Base-by-base conservation (phyloP, 2,113 vertebrate species). In the Bujurquina vittata region DNA sequence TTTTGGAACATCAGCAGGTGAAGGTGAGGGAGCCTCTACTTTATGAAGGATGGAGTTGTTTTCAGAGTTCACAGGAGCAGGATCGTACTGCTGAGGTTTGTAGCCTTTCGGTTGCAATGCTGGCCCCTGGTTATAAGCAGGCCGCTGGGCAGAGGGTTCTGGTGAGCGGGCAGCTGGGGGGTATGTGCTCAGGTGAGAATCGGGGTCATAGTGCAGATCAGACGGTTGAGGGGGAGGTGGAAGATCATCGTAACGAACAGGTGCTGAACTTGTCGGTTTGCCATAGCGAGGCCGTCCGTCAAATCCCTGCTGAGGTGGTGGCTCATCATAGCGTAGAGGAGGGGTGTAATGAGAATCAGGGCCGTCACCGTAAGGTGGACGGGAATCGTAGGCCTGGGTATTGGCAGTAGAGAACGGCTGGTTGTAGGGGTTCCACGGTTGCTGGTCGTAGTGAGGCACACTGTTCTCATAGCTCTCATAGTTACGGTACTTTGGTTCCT, bases 391-490 rank as follows among this genome's bases (percentile, higher is more conserved):
- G 82, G 95, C 95, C 81, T 93, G 92, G 93, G 93, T 79, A 95
- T 90, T 84, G 95, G 96, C 87, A 89, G 93, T 87, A 35, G 94
- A 63, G 63, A 93, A 60, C 80, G 96, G 87, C 80, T 97, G 97
- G 61, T 94, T 95, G 3, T 98, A 98, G 2, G 96, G 96, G 2
- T 96, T 90, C 98, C 98, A 99, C 86, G 96, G 96, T 78, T 98
- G 97, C 35, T 98, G 98, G 84, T 97, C 97, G 0, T 97, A 98
- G 1, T 95, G 90, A 92, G 97, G 96, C 82, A 96, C 91, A 1
- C 91, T 96, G 79, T 97, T 97, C 75, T 98, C 97, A 0, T 95
- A 98, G 84, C 96, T 95, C 1, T 98, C 97, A 67, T 96, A 97
- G 89, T 95, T 95, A 33, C 93, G 96, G 81, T 97, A 91, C 86